phyloP scores from a whole-genome alignment of 1,140 invertebrate species.

The Polypedilum pembai region DNA sequence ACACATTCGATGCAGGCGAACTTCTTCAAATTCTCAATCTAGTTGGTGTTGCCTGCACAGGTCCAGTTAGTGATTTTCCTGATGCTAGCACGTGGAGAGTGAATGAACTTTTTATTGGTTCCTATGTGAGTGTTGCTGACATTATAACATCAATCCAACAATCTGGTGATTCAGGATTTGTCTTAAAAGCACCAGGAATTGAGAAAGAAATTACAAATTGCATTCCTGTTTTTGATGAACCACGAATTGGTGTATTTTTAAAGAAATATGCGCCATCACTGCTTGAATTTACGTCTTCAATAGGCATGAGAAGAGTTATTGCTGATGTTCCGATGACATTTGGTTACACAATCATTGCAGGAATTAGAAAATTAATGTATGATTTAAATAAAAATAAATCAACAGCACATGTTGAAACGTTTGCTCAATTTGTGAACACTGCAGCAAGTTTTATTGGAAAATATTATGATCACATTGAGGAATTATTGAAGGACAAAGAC shows the following conservation, averaged over 20 bases:
- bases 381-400: not conserved
- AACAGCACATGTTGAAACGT: not conserved
- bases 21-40: not conserved
- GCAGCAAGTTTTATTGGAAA: not conserved
- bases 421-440: not conserved
- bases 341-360: not conserved
- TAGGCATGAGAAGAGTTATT: not conserved
- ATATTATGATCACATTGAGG: conserved; percentile 5
- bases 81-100: not conserved
- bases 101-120: not conserved
- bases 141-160: not conserved
- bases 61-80: not conserved
- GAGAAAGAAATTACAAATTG: not conserved
- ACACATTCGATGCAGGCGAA: not conserved
- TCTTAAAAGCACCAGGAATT: not conserved
- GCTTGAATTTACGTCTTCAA: not conserved
- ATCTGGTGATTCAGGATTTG: not conserved
- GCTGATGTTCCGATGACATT: not conserved
- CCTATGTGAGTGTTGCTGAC: not conserved
- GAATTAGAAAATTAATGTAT: not conserved
- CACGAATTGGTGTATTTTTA: not conserved
- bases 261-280: not conserved
- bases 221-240: not conserved
- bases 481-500: not conserved
- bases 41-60: not conserved